Percentiles rank a stretch among this genome's conserved stretches.
Evolutionary conservation across 2,797 vertebrate genomes (phyloP).

Genomic region (Falco cherrug): DNA sequence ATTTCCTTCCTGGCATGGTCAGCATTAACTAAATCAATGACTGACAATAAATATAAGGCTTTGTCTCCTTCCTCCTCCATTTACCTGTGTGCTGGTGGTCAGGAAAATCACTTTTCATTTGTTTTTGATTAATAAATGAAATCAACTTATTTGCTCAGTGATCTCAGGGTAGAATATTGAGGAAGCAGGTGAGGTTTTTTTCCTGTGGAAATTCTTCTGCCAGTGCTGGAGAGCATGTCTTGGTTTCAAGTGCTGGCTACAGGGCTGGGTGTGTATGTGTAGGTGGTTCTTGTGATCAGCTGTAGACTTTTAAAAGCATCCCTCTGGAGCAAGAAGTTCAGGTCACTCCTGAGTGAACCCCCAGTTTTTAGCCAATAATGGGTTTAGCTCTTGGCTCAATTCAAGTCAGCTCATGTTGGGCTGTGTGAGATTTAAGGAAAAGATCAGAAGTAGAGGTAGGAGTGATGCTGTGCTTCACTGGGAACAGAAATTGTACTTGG

Average conservation of each 20-base stretch:
- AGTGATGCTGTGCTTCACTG: background rate
- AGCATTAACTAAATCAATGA: background rate
- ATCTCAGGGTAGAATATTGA: background rate
- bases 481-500: background rate
- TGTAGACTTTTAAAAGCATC: constrained; percentile 25
- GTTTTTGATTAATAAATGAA: background rate
- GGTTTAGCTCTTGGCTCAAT: background rate
- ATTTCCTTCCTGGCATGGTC: background rate
- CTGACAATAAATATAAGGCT: background rate
- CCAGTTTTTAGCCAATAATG: background rate
- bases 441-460: background rate
- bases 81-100: background rate
- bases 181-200: background rate
- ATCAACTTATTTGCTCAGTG: background rate
- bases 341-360: background rate
- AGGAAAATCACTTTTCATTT: background rate
- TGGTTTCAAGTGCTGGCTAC: constrained; percentile 13
- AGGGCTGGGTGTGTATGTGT: background rate
- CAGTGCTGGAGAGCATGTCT: background rate
- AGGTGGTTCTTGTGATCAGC: constrained; percentile 21
- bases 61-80: background rate
- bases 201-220: background rate
- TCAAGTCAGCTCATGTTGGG: background rate
- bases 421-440: background rate
- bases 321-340: background rate